A percentile compares a stretch with the other conserved stretches of the same genome.
Evolutionary conservation across 2,888 invertebrate genomes (phyloP).

Genomic region (Conistra vaccinii): DNA sequence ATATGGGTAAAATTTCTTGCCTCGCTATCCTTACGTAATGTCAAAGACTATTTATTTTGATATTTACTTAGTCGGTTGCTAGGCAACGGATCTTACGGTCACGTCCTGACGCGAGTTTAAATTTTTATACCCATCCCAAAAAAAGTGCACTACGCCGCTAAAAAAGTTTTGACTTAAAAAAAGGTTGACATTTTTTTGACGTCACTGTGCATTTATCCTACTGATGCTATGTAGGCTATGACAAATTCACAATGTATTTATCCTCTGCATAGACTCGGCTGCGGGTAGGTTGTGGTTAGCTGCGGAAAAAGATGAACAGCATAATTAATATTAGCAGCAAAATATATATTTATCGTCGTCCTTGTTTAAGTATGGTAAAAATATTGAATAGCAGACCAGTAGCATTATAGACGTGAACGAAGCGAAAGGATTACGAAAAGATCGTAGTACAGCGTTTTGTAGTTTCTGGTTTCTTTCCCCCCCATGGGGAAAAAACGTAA

Average conservation of each 20-base stretch:
- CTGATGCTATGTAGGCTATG: neutral
- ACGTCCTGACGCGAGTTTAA: no score
- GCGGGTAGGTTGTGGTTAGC: conserved; percentile 3
- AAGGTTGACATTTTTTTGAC: conserved; percentile 3
- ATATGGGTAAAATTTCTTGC: no score
- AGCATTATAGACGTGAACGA: neutral
- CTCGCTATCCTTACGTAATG: no score
- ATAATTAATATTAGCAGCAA: neutral
- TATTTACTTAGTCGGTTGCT: no score
- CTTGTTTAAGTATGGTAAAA: conserved; percentile 4
- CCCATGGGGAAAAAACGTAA: neutral
- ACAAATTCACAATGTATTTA: conserved; percentile 15
- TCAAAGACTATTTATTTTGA: no score
- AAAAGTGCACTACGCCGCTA: no score
- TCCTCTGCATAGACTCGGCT: neutral
- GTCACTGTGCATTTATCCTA: conserved; percentile 27
- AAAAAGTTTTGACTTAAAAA: no score
- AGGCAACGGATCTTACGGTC: no score
- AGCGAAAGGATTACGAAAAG: neutral
- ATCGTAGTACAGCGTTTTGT: neutral
- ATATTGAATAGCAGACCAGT: neutral
- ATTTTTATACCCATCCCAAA: no score
- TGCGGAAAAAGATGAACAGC: conserved; percentile 19
- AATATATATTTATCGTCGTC: neutral
- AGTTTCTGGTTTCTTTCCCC: neutral